Percentiles rank a stretch among this genome's conserved stretches.
Conservation (phyloP, 2,113 vertebrate species). For the Mirza zaza region DNA sequence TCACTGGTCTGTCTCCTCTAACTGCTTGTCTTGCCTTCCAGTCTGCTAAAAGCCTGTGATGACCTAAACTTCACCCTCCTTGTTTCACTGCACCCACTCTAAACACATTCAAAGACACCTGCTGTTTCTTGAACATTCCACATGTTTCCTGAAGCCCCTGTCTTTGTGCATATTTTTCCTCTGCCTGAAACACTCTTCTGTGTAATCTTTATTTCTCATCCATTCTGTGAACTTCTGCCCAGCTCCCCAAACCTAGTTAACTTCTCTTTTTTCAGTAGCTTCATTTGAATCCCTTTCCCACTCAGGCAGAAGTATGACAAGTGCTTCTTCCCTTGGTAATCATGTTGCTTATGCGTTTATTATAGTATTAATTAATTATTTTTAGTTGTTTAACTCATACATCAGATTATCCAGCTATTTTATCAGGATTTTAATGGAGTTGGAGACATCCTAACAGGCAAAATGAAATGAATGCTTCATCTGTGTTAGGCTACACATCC, state of each 20-base stretch:
- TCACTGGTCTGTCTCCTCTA: accelerated
- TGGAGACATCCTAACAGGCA: background rate
- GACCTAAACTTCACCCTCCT: background rate
- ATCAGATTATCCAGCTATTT: background rate
- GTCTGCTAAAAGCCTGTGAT: no score
- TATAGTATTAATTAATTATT: background rate
- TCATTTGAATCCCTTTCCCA: background rate
- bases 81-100: background rate
- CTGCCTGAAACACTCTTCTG: background rate
- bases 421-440: slow-evolving; percentile 6
- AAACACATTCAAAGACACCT: background rate
- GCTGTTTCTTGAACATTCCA: background rate
- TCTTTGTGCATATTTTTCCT: background rate
- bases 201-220: background rate
- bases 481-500: background rate
- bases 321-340: background rate
- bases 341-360: background rate
- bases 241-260: background rate
- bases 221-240: background rate
- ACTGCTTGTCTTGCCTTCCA: background rate
- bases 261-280: background rate
- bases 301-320: background rate
- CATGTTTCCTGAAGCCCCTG: background rate
- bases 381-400: slow-evolving; percentile 39
- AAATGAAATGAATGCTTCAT: slow-evolving; percentile 34